phyloP scores from a whole-genome alignment of 2,113 vertebrate genomes.

The Coracopsis vasa region DNA sequence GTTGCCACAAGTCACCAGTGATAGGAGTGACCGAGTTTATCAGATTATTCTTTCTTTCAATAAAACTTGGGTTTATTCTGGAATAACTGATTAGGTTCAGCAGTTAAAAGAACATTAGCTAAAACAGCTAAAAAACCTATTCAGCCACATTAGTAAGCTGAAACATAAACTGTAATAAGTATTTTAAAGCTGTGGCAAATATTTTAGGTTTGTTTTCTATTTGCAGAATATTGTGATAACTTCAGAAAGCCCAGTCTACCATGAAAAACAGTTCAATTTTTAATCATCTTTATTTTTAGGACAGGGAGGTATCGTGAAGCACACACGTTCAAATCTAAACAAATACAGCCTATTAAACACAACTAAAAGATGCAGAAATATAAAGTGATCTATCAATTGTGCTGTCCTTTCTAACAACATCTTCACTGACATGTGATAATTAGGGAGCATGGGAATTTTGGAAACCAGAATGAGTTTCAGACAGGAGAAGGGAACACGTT shows the following conservation, averaged over 20 bases:
- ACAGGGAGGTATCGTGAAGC: neutral
- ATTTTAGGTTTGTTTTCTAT: neutral
- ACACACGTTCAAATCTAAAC: neutral
- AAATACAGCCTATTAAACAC: neutral
- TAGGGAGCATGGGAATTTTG: neutral
- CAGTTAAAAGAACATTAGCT: neutral
- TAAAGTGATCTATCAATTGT: neutral
- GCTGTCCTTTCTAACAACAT: neutral
- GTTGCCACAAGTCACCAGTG: neutral
- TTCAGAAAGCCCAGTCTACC: neutral
- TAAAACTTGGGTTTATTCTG: neutral
- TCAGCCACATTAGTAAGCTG: neutral
- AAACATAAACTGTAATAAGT: neutral
- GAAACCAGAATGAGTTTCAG: neutral
- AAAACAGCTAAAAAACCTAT: neutral
- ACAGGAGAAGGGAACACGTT: neutral
- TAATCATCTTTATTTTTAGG: neutral
- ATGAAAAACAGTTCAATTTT: neutral
- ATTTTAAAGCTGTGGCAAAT: neutral
- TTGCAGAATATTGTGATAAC: neutral
- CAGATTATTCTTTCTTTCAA: neutral
- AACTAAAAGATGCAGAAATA: neutral
- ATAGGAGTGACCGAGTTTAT: neutral
- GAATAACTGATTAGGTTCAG: neutral
- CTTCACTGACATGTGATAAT: neutral